Conservation (phyloP, 1,140 invertebrate species). For the Artemia franciscana region DNA sequence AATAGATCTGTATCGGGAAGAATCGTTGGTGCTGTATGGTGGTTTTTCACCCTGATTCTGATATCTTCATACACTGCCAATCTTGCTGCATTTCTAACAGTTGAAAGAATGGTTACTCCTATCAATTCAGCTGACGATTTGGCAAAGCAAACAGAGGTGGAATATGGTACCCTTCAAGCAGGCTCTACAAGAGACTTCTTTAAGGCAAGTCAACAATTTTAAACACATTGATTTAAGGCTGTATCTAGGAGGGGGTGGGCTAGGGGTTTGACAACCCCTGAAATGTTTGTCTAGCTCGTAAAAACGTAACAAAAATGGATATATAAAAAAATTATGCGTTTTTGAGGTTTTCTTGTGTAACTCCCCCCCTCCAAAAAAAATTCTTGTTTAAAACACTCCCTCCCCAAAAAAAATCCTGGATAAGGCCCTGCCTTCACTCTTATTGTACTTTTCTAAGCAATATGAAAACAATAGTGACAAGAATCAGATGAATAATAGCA, state of each 20-base stretch:
- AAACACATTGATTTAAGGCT: background rate
- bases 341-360: too few species aligned
- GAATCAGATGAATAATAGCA: too few species aligned
- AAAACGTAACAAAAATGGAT: too few species aligned
- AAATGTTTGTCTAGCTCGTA: too few species aligned
- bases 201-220: slow-evolving; percentile 29
- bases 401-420: too few species aligned
- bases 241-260: background rate
- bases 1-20: slow-evolving; percentile 67
- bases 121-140: slow-evolving; percentile 85
- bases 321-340: too few species aligned
- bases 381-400: too few species aligned
- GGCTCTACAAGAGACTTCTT: slow-evolving; percentile 86
- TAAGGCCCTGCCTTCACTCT: too few species aligned
- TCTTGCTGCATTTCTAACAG: slow-evolving; percentile 81
- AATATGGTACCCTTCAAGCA: slow-evolving; percentile 63
- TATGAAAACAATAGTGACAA: too few species aligned
- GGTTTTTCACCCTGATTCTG: slow-evolving; percentile 96
- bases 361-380: too few species aligned
- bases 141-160: slow-evolving; percentile 77
- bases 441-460: too few species aligned
- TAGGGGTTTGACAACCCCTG: too few species aligned
- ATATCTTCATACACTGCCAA: slow-evolving; percentile 98
- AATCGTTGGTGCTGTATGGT: slow-evolving; percentile 91
- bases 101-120: slow-evolving; percentile 77